Conservation (phyloP, 2,113 vertebrate genomes). For the Castor canadensis region DNA sequence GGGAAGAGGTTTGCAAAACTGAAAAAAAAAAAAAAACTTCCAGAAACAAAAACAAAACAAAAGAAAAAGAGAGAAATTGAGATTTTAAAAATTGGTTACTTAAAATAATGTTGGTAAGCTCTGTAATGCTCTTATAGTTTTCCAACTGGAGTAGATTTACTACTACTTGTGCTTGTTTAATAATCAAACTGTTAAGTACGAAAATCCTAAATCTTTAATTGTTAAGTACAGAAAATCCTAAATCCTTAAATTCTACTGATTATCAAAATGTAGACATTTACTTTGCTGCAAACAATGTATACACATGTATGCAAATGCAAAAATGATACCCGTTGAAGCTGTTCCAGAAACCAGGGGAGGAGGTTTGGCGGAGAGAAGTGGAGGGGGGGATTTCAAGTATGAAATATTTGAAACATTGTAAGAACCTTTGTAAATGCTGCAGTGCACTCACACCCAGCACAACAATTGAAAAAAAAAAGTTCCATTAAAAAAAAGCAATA, state of each 20-base stretch:
- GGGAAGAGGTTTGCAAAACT: not conserved
- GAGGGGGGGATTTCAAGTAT: too few species aligned
- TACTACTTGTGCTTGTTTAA: not conserved
- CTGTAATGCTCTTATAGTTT: not conserved
- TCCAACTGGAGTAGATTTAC: not conserved
- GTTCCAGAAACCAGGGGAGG: too few species aligned
- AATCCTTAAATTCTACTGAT: slow-evolving; percentile 19
- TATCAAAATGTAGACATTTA: not conserved
- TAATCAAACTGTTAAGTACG: slow-evolving; percentile 6
- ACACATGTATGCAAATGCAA: too few species aligned
- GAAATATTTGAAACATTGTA: too few species aligned
- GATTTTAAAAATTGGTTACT: not conserved
- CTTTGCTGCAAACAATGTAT: too few species aligned
- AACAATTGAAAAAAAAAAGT: too few species aligned
- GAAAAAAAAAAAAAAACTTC: not conserved
- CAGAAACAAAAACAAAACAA: not conserved
- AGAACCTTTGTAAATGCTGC: too few species aligned
- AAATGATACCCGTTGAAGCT: too few species aligned
- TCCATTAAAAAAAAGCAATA: too few species aligned
- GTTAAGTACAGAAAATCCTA: not conserved
- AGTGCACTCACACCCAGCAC: too few species aligned
- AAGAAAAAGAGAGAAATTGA: not conserved
- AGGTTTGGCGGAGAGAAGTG: too few species aligned
- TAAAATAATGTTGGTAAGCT: not conserved
- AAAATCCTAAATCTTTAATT: too few species aligned